Base-by-base conservation (phyloP, 2,888 invertebrate genomes). In the Scaptomyza tumidula region DNA sequence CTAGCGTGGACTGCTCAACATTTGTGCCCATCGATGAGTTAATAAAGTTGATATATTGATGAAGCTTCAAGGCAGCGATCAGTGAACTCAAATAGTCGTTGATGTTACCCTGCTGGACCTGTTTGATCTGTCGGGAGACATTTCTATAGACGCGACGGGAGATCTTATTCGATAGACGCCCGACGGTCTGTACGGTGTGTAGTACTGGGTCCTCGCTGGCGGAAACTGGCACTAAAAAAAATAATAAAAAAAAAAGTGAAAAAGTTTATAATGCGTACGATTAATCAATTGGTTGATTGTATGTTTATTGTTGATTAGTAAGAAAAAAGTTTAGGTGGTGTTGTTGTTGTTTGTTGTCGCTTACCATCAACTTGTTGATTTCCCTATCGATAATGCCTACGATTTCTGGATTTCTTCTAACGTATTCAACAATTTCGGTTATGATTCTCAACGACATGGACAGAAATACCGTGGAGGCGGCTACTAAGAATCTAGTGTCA, bases 151-250 rank as follows among this genome's bases (percentile, higher is more conserved):
- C 94, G 64, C 96, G 94, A 55, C 95, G 93, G 52, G 95, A 95
- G 13, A 95, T 94, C 91, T 95, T 95, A 62, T 95, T 94, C 80
- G 95, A 95, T 78, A 96, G 93, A 16, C 95, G 93, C 16, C 95
- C 95, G 64, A 96, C 95, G 0, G 95, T 95, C 93, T 95, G 95
- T 76, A 95, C 93, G 1, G 95, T 94, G 92, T 95, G 95, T 73
- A 95, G 90, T 16, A 95, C 94, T 57, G 95, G 95, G 91, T 96
- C 95, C 74, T 93, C 93, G 75, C 92, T 93, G 56, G 93, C 93
- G 53, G 94, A 89, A 80, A 93, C 93, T 82, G 95, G 93, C 79
- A 93, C 95, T 95, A 93, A 92, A 37, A 19, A 19, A 19, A 33
- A 49, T 9, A 16, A 13, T 16, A 7, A 33, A 10, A 9, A 19